Conservation (phyloP, 1,140 invertebrate genomes). For the Forficula auricularia region DNA sequence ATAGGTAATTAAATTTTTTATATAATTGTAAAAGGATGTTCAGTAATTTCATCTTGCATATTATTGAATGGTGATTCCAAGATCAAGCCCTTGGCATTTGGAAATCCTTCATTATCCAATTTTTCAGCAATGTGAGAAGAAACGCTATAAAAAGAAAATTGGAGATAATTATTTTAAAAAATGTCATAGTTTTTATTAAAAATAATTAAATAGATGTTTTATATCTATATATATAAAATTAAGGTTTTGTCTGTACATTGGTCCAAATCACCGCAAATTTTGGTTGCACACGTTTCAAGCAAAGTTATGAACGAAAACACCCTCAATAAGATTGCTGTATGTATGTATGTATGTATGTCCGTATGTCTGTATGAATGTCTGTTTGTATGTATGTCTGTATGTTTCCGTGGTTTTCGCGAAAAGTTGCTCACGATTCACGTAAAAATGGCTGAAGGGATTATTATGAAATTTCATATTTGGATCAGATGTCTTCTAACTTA, state of each 20-base stretch:
- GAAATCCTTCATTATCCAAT: conserved; percentile 32
- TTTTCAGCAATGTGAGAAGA: conserved; percentile 39
- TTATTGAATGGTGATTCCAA: conserved; percentile 82
- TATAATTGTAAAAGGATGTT: conserved; percentile 49
- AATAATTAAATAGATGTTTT: neutral
- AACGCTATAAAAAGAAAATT: conserved; percentile 29
- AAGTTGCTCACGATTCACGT: too few relatives aligned
- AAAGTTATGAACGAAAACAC: neutral
- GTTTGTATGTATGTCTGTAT: too few relatives aligned
- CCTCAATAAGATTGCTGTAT: neutral
- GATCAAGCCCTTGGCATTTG: conserved; percentile 51
- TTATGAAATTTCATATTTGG: too few relatives aligned
- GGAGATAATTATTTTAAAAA: neutral
- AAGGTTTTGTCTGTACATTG: neutral
- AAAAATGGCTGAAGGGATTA: too few relatives aligned
- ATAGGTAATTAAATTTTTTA: neutral
- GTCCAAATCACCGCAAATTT: neutral
- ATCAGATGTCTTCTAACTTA: too few relatives aligned
- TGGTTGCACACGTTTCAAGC: neutral
- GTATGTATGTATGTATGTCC: too few relatives aligned
- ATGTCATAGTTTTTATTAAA: neutral
- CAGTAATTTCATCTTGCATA: conserved; percentile 58
- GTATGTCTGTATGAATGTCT: too few relatives aligned
- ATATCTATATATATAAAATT: conserved; percentile 1
- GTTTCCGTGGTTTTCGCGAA: too few relatives aligned